phyloP scores from a whole-genome alignment of 2,888 invertebrate species.

The Priocnemis perturbator region DNA sequence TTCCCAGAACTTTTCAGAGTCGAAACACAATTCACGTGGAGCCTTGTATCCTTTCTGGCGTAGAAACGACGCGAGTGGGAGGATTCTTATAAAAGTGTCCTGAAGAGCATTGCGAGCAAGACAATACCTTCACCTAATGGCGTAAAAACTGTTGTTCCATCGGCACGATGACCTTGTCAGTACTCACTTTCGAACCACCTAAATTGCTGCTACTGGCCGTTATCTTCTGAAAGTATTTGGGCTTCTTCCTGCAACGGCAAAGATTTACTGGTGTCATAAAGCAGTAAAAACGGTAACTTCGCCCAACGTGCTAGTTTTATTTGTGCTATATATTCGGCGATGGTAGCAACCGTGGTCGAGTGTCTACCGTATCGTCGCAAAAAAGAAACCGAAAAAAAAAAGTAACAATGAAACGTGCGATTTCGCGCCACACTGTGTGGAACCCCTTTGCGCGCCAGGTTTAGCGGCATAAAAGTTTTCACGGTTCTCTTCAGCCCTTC shows the following conservation, averaged over 20 bases:
- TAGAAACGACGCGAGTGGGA: too few species aligned
- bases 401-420: slow-evolving; percentile 52
- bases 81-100: too few species aligned
- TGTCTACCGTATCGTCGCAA: slow-evolving; percentile 32
- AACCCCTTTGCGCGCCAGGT: neutral
- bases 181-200: neutral
- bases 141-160: too few species aligned
- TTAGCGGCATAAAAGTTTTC: slow-evolving; percentile 40
- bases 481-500: neutral
- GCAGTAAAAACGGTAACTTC: slow-evolving; percentile 55
- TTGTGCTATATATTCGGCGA: slow-evolving; percentile 42
- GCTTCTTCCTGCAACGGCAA: slow-evolving; percentile 27
- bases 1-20: too few species aligned
- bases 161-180: slow-evolving; percentile 21
- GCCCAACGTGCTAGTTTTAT: slow-evolving; percentile 47
- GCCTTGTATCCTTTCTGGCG: too few species aligned
- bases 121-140: too few species aligned
- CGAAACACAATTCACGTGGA: too few species aligned
- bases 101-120: too few species aligned
- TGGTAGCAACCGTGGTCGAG: slow-evolving; percentile 16
- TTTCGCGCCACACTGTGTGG: slow-evolving; percentile 33
- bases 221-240: slow-evolving; percentile 29
- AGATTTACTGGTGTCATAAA: slow-evolving; percentile 62
- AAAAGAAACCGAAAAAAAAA: slow-evolving; percentile 27
- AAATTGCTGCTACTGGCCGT: neutral